A percentile compares a stretch with the other conserved stretches of the same genome.
These are phyloP conservation scores for Cheirogaleus medius DNA, from an alignment of 2,113 vertebrate genomes.

Conservation along the genomic window DNA sequence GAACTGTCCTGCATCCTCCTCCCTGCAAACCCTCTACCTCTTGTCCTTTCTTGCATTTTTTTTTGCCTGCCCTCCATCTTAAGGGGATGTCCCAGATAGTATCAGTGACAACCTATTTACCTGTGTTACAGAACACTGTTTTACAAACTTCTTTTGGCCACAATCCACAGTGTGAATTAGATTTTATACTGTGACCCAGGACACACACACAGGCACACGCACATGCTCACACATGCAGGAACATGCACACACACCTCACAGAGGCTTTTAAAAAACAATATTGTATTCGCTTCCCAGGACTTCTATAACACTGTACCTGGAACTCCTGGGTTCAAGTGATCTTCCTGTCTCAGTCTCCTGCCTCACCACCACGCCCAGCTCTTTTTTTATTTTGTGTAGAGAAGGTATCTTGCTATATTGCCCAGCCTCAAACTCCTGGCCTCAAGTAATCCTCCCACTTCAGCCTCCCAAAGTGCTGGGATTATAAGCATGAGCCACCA, in stretches of 20 bases:
- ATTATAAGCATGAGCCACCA: no score
- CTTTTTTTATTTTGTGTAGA: no score
- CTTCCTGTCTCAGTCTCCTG: no score
- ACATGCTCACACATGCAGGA: no score
- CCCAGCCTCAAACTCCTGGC: no score
- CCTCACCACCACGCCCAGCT: no score
- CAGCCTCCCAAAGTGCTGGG: no score
- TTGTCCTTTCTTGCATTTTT: not conserved
- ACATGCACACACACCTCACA: not conserved
- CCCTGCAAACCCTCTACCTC: not conserved
- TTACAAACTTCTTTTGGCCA: not conserved
- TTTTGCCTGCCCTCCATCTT: not conserved
- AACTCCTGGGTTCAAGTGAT: no score
- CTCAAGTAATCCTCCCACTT: no score
- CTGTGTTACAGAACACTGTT: not conserved
- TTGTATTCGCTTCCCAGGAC: not conserved
- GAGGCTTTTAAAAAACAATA: not conserved
- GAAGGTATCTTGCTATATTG: no score
- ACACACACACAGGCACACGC: not conserved
- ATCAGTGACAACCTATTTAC: not conserved
- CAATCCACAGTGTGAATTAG: not conserved
- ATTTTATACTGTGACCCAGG: not conserved
- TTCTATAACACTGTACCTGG: not conserved
- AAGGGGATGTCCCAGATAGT: not conserved
- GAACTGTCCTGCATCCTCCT: accelerated